These are phyloP conservation scores for Candoia aspera DNA, from an alignment of 2,113 vertebrate species.

Conservation along the genomic window DNA sequence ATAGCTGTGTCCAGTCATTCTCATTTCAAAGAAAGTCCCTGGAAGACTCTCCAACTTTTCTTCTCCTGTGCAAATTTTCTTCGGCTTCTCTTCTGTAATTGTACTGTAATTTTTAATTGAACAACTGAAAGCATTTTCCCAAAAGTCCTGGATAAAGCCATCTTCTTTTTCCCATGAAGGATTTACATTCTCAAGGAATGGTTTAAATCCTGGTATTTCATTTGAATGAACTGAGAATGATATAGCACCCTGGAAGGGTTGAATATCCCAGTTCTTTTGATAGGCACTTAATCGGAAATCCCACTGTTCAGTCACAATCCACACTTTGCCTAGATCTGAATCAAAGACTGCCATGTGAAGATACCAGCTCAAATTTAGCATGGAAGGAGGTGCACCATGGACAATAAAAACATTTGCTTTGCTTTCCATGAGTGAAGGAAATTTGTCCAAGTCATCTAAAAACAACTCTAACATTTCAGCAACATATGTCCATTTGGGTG, in stretches of 20 bases:
- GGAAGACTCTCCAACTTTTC: conserved; percentile 11
- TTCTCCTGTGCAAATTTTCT: background rate
- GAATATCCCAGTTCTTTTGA: fast-evolving
- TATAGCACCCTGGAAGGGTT: conserved; percentile 1
- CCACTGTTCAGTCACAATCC: conserved; percentile 6
- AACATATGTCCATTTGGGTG: background rate
- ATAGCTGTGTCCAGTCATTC: conserved; percentile 20
- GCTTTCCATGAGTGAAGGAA: background rate
- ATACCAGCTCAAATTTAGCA: background rate
- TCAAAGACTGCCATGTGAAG: background rate
- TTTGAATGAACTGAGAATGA: conserved; percentile 8
- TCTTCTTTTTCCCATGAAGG: conserved; percentile 2
- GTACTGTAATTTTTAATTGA: background rate
- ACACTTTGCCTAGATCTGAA: background rate
- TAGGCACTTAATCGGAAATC: background rate
- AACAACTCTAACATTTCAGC: background rate
- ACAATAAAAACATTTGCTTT: conserved; percentile 15
- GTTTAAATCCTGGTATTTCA: conserved; percentile 6
- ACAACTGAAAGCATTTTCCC: background rate
- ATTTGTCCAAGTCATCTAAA: background rate
- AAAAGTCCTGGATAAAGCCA: conserved; percentile 7
- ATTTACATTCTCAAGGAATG: conserved; percentile 16
- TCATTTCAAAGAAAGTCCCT: conserved; percentile 6
- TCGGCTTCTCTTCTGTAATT: background rate
- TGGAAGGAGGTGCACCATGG: background rate